Evolutionary conservation across 2,797 vertebrate genomes (phyloP).

Genomic region (Lacerta viridis): DNA sequence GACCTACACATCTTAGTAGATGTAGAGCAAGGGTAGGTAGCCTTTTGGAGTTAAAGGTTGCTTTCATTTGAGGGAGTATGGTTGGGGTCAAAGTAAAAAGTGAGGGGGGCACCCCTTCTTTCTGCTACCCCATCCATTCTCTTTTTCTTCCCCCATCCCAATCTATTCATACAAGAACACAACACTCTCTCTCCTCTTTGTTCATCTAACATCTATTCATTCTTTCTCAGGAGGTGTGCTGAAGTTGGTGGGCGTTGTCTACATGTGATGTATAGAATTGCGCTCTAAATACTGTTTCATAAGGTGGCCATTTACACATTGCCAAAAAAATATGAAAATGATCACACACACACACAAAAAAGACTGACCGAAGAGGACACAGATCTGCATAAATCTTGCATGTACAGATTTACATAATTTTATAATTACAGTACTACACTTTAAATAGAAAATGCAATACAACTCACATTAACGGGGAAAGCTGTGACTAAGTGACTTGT

Average conservation of each 20-base stretch:
- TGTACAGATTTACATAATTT: neutral
- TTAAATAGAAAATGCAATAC: neutral
- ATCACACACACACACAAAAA: neutral
- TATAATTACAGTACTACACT: neutral
- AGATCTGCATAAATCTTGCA: neutral
- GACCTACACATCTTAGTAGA: too few relatives aligned
- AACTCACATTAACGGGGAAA: neutral
- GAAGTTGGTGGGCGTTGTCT: neutral
- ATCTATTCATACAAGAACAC: too few relatives aligned
- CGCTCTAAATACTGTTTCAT: neutral
- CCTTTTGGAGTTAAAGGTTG: too few relatives aligned
- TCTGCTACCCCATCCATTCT: neutral
- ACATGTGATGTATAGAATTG: neutral
- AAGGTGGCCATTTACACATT: neutral
- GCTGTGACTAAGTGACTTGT: neutral
- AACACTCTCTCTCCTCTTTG: neutral
- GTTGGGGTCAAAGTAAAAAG: neutral
- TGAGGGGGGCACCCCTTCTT: neutral
- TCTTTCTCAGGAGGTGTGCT: neutral
- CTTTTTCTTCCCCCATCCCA: neutral
- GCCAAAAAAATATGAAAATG: too few relatives aligned
- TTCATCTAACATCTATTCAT: neutral
- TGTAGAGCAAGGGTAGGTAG: too few relatives aligned
- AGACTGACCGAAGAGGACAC: neutral
- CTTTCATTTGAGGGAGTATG: too few relatives aligned